Evolutionary conservation across 2,113 vertebrate species (phyloP), one percentile per base, ranked within the genome.

Genomic region (Pituophis catenifer): DNA sequence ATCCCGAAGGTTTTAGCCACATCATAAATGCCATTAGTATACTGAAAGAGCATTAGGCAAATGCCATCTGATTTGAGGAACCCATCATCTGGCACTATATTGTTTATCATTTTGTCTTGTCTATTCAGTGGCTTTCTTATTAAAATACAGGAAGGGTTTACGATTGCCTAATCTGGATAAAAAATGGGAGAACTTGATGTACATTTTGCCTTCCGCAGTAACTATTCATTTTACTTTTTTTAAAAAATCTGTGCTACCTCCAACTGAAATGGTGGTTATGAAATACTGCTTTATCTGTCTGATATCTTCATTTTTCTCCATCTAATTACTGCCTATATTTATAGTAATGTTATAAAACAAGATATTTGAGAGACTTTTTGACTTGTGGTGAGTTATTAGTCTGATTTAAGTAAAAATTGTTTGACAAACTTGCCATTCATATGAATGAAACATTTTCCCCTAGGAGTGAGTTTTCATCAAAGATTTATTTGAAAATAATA

Each of bases 401-500:
- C 88, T 85, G 38, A 93, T 81, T 62, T 50, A 57, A 86, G 26
- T n/a, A 33, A 86, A 85, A 59, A 52, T 17, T 33, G 53, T 57
- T 90, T 91, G 89, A 89, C 92, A 96, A 96, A 96, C 86, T 55
- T 95, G 88, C 92, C 11, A 17, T 44, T 91, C 33, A 33, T 33
- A 54, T 58, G 89, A 88, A 88, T 86, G 55, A 21, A n/a, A 26
- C 23, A 9, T 13, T 86, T 93, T 94, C 95, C 93, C 52, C 93
- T 92, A 53, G 75, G 53, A 59, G 90, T 50, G 89, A 52, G 44
- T 75, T 21, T 95, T 94, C 65, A 91, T n/a, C 21, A 90, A 92
- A 29, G 89, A 91, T 91, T 94, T 92, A 94, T 87, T 91, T 94
- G 93, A 95, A 94, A n/a, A 38, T 86, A 90, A 15, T 94, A 92